Conservation (phyloP, 2,113 vertebrate genomes). For the Neomonachus schauinslandi region DNA sequence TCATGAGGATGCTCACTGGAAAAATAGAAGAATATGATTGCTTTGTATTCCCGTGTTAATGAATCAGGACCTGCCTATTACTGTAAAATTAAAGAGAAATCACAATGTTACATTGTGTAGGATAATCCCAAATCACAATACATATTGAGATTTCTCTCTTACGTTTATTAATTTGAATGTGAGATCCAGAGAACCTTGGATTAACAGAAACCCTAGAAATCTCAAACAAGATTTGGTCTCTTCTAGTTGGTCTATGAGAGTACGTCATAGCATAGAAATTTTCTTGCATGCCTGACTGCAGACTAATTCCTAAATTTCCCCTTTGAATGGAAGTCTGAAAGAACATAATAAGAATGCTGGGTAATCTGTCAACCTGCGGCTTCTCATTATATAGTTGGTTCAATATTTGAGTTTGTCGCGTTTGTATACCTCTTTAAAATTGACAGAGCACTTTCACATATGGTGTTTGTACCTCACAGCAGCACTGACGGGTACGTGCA, state of each 20-base stretch:
- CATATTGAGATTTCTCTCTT: neutral
- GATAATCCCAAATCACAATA: conserved; percentile 28
- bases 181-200: neutral
- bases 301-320: conserved; percentile 15
- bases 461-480: neutral
- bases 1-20: neutral
- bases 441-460: neutral
- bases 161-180: conserved; percentile 35
- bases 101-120: neutral
- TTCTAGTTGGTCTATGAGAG: neutral
- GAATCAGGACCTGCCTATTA: neutral
- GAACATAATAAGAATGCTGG: neutral
- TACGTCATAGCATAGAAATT: neutral
- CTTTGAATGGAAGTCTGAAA: neutral
- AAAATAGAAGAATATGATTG: conserved; percentile 33
- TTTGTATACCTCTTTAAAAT: neutral
- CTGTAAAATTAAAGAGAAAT: conserved; percentile 50
- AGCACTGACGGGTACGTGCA: neutral
- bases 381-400: conserved; percentile 28
- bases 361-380: neutral
- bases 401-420: neutral
- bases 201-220: conserved; percentile 11
- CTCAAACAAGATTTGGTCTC: neutral
- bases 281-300: neutral
- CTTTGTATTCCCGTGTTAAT: conserved; percentile 10